phyloP scores from a whole-genome alignment of 2,113 vertebrate genomes.

The Phalacrocorax pelagicus region DNA sequence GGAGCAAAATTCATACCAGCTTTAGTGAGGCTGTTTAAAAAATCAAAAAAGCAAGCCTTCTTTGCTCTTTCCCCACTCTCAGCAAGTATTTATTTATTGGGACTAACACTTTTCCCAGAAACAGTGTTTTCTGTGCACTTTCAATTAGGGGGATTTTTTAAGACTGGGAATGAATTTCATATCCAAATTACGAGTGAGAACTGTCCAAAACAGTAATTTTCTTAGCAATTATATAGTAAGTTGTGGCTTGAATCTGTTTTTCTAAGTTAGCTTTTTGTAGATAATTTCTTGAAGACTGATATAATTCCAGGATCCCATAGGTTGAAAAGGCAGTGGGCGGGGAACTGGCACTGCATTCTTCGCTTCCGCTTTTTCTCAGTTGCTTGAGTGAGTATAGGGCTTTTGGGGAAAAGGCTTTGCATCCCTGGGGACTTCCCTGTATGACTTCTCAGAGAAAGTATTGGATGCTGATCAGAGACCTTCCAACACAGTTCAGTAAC shows the following conservation, averaged over 20 bases:
- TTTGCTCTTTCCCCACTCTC: not conserved
- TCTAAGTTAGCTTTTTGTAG: not conserved
- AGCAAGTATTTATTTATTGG: not conserved
- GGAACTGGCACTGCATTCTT: not conserved
- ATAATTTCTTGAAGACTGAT: not conserved
- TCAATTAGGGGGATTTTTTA: not conserved
- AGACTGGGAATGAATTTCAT: not conserved
- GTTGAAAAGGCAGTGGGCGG: not conserved
- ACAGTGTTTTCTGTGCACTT: not conserved
- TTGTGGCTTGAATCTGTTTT: not conserved
- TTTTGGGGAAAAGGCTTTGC: not conserved
- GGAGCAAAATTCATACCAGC: not conserved
- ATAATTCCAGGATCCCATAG: not conserved
- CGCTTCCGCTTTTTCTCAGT: not conserved
- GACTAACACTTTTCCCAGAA: not conserved
- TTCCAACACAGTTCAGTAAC: not conserved
- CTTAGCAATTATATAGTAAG: not conserved
- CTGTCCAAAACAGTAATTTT: not conserved
- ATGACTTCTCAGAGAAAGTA: not conserved
- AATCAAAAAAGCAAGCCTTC: not conserved
- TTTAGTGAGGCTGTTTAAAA: not conserved
- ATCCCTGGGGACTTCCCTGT: not conserved
- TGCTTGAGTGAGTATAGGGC: not conserved
- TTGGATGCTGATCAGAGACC: not conserved
- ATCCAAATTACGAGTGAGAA: not conserved